These are phyloP conservation scores for Drosophila quasianomalipes DNA, from an alignment of 2,888 invertebrate genomes.

Conservation along the genomic window DNA sequence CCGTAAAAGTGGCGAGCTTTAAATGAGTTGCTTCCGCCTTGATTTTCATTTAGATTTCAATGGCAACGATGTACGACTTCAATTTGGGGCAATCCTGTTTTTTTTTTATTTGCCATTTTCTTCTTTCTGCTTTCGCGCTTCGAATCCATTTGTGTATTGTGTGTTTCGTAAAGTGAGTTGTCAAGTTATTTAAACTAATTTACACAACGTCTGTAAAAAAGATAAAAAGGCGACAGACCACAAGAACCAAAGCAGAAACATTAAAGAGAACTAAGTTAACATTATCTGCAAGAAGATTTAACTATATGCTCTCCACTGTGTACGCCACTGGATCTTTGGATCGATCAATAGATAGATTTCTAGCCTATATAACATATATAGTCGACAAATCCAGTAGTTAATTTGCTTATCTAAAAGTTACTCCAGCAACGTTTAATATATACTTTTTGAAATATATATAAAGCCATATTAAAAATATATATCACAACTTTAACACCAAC, in stretches of 20 bases:
- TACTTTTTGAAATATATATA: neutral
- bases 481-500: neutral
- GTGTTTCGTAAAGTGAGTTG: conserved; percentile 45
- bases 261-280: neutral
- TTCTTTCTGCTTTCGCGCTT: conserved; percentile 1
- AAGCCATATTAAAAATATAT: neutral
- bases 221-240: neutral
- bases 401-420: neutral
- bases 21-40: conserved; percentile 49
- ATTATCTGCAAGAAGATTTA: neutral
- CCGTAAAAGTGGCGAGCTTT: conserved; percentile 44
- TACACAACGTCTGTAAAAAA: conserved; percentile 12
- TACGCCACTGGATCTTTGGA: too few species aligned
- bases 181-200: conserved; percentile 58
- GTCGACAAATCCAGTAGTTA: neutral
- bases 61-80: neutral
- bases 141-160: conserved; percentile 38
- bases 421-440: neutral
- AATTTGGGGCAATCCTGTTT: conserved; percentile 13
- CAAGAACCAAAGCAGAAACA: conserved; percentile 3
- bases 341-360: too few species aligned
- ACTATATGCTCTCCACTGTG: too few species aligned
- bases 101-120: conserved; percentile 15
- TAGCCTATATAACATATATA: neutral
- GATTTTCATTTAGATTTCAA: conserved; percentile 50